phyloP scores from a whole-genome alignment of 2,888 invertebrate species.

The Tenodera sinensis region DNA sequence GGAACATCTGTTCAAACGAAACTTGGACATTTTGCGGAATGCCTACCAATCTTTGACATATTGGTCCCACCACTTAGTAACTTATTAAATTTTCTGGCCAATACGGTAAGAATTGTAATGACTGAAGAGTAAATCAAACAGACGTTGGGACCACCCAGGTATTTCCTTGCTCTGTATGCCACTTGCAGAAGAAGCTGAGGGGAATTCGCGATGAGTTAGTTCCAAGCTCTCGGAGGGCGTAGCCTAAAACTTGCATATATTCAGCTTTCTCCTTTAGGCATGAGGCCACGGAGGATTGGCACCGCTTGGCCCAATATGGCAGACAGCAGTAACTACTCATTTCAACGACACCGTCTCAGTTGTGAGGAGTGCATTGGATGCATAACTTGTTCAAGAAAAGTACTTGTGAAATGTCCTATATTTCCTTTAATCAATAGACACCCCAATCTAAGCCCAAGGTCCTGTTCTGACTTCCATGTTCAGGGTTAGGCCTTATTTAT shows the following conservation, averaged over 20 bases:
- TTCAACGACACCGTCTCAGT: too few species aligned
- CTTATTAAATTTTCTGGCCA: not conserved
- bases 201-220: not conserved
- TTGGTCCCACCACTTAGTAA: not conserved
- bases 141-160: not conserved
- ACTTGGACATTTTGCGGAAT: not conserved
- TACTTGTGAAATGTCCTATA: too few species aligned
- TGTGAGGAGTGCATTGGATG: too few species aligned
- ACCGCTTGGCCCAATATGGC: not conserved
- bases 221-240: not conserved
- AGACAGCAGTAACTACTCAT: not conserved
- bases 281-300: not conserved
- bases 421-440: too few species aligned
- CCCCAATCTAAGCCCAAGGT: too few species aligned
- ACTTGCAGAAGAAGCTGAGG: not conserved
- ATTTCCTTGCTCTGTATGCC: not conserved
- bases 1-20: not conserved
- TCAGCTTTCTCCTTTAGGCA: not conserved
- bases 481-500: too few species aligned
- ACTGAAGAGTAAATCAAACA: not conserved
- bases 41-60: not conserved
- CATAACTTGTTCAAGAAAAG: too few species aligned
- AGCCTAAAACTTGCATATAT: not conserved
- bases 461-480: too few species aligned
- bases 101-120: not conserved